These are phyloP conservation scores for Colaptes auratus DNA, from an alignment of 2,113 vertebrate genomes.

Conservation along the genomic window DNA sequence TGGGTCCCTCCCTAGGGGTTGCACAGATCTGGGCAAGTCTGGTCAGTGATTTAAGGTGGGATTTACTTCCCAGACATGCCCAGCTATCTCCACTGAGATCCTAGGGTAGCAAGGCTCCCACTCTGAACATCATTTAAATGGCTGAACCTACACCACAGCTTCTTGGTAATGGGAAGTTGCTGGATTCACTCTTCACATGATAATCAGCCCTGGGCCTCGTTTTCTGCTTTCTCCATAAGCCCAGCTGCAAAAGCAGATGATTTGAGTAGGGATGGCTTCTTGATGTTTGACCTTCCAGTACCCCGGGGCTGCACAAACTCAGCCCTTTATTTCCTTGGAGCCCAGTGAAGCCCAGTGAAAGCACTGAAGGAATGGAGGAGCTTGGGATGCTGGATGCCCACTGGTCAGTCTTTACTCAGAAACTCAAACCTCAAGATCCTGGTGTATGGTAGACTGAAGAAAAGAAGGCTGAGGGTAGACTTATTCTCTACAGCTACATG, in stretches of 20 bases:
- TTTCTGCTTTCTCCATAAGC: not conserved
- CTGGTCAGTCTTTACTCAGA: not conserved
- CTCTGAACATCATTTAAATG: not conserved
- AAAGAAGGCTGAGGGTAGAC: not conserved
- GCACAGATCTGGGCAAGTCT: not conserved
- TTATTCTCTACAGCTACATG: not conserved
- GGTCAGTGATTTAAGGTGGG: not conserved
- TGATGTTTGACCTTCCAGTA: not conserved
- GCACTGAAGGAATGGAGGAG: not conserved
- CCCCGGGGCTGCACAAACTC: not conserved
- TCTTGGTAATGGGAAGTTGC: not conserved
- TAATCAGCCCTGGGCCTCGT: not conserved
- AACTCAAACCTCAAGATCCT: not conserved
- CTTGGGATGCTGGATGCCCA: not conserved
- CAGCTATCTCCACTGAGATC: not conserved
- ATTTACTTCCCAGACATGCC: not conserved
- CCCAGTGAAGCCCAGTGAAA: not conserved
- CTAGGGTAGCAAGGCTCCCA: not conserved
- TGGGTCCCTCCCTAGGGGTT: not conserved
- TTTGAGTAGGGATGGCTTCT: not conserved
- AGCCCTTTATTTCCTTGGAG: not conserved
- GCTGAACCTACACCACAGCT: not conserved
- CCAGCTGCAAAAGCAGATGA: not conserved
- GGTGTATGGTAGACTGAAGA: not conserved
- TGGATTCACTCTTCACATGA: not conserved